Conservation (phyloP, 2,797 vertebrate genomes). For the Chaetophractus vellerosus region DNA sequence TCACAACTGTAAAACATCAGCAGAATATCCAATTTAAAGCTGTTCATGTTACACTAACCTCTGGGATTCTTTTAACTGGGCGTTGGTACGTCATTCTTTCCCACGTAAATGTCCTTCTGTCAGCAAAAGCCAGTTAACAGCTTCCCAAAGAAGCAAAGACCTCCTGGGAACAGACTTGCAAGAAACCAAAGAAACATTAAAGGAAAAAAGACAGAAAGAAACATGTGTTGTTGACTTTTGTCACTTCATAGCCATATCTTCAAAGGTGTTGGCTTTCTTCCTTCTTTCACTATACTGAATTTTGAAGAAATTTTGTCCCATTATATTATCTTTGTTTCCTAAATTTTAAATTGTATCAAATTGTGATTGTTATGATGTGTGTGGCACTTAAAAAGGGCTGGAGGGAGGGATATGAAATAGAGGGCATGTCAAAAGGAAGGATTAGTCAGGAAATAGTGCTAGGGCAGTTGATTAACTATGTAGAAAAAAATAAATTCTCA, state of each 20-base stretch:
- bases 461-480: constrained; percentile 75
- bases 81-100: constrained; percentile 74
- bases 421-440: constrained; percentile 40
- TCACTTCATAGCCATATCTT: constrained; percentile 66
- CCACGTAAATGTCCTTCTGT: constrained; percentile 84
- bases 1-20: constrained; percentile 78
- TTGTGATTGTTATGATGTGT: constrained; percentile 56
- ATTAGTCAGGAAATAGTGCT: constrained; percentile 65
- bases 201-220: constrained; percentile 70
- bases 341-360: constrained; percentile 59
- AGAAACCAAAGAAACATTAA: constrained; percentile 80
- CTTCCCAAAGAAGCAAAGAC: constrained; percentile 75
- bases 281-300: constrained; percentile 55
- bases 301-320: constrained; percentile 56
- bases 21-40: constrained; percentile 78
- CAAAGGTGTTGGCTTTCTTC: not conserved
- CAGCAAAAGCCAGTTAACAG: constrained; percentile 82
- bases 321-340: constrained; percentile 45
- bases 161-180: constrained; percentile 77
- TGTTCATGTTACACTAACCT: constrained; percentile 79
- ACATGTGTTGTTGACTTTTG: constrained; percentile 76
- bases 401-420: not conserved
- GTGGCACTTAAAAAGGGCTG: not conserved
- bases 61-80: constrained; percentile 81
- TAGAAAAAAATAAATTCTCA: constrained; percentile 79